Evolutionary conservation across 2,888 invertebrate genomes (phyloP).

Genomic region (Digitonthophagus gazella): DNA sequence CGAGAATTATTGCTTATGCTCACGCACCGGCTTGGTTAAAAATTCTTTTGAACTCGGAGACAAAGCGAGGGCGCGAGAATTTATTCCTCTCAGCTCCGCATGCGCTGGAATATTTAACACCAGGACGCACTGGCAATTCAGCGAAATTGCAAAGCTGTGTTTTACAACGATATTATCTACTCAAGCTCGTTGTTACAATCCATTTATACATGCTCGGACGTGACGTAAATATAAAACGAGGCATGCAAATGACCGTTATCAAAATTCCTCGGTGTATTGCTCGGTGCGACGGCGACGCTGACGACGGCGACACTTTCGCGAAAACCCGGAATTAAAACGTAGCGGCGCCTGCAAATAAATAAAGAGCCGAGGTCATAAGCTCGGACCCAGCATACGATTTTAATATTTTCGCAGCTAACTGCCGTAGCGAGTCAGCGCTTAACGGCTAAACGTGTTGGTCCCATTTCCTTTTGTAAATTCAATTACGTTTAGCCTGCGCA

Average conservation of each 20-base stretch:
- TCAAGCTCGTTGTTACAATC: constrained; percentile 17
- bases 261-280: constrained; percentile 18
- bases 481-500: not conserved
- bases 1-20: not conserved
- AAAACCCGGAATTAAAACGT: constrained; percentile 20
- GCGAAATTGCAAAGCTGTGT: constrained; percentile 16
- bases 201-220: constrained; percentile 18
- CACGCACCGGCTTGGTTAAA: not conserved
- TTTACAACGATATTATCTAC: constrained; percentile 19
- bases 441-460: constrained; percentile 5
- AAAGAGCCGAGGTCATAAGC: not conserved
- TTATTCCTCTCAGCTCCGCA: not conserved
- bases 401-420: not conserved
- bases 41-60: not conserved
- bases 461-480: constrained; percentile 1
- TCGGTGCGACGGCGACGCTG: not conserved
- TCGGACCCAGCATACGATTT: not conserved
- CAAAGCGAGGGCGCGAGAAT: not conserved
- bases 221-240: constrained; percentile 26
- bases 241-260: constrained; percentile 26
- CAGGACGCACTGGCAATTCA: constrained; percentile 6
- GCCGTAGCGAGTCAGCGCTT: not conserved
- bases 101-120: constrained; percentile 3
- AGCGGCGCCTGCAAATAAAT: not conserved
- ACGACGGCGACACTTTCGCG: constrained; percentile 15